These are phyloP conservation scores for Chrysoperla carnea DNA, from an alignment of 1,140 invertebrate species.

Conservation along the genomic window DNA sequence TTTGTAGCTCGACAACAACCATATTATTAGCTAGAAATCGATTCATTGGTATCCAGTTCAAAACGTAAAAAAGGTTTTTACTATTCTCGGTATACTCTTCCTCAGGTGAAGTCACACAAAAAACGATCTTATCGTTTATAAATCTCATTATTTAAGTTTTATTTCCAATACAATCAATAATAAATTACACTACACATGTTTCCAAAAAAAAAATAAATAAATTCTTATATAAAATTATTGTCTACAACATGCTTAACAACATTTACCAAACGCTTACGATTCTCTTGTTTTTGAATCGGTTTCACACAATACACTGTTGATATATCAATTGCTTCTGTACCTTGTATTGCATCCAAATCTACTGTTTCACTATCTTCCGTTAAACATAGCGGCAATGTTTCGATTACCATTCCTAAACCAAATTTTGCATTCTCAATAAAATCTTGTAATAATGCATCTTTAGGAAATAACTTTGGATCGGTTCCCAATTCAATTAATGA, in stretches of 20 bases:
- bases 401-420: slow-evolving; percentile 39
- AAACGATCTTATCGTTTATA: too few relatives aligned
- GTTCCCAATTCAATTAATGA: slow-evolving; percentile 37
- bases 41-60: too few relatives aligned
- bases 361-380: slow-evolving; percentile 37
- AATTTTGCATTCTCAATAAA: slow-evolving; percentile 39
- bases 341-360: slow-evolving; percentile 36
- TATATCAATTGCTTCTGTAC: slow-evolving; percentile 26
- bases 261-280: slow-evolving; percentile 33
- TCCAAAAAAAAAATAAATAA: slow-evolving; percentile 11
- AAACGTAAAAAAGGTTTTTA: too few relatives aligned
- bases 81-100: too few relatives aligned
- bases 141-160: too few relatives aligned
- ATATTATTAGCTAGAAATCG: too few relatives aligned
- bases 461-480: slow-evolving; percentile 36
- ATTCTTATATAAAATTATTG: slow-evolving; percentile 32
- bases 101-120: too few relatives aligned
- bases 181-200: too few relatives aligned
- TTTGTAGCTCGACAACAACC: too few relatives aligned
- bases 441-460: slow-evolving; percentile 28
- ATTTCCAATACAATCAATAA: too few relatives aligned
- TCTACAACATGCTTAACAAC: slow-evolving; percentile 43
- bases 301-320: slow-evolving; percentile 30
- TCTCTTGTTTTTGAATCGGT: slow-evolving; percentile 30
- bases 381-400: slow-evolving; percentile 38